Percentiles rank a stretch among this genome's conserved stretches.
These are phyloP conservation scores for Sylvia borin DNA, from an alignment of 2,797 vertebrate genomes.

Conservation along the genomic window DNA sequence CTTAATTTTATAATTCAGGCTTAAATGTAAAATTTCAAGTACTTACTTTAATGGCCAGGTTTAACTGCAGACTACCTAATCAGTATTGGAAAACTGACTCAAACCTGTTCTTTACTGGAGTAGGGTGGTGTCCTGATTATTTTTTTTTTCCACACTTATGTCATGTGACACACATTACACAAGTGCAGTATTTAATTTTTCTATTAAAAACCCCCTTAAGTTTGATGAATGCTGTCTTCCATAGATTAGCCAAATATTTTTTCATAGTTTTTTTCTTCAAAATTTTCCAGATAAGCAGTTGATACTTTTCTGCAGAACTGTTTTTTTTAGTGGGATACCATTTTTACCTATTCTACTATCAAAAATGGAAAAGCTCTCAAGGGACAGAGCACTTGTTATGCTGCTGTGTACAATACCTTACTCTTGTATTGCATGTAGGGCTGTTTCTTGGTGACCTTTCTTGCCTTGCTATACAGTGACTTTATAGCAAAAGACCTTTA, in stretches of 20 bases:
- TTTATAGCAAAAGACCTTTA: not conserved
- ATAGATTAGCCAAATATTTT: not conserved
- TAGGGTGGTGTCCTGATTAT: not conserved
- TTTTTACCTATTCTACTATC: not conserved
- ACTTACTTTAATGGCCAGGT: not conserved
- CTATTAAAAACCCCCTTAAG: rapidly evolving
- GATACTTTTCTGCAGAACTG: not conserved
- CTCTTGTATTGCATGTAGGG: not conserved
- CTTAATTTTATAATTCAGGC: not conserved
- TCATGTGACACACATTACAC: not conserved
- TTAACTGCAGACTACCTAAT: not conserved
- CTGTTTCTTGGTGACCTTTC: not conserved
- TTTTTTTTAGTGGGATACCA: not conserved
- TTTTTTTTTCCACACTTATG: not conserved
- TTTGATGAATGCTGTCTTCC: not conserved
- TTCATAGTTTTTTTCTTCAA: not conserved
- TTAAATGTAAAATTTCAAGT: not conserved
- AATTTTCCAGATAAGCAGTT: not conserved
- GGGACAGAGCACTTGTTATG: not conserved
- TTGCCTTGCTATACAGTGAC: not conserved
- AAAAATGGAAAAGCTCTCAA: not conserved
- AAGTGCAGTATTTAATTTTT: not conserved
- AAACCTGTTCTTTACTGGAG: not conserved
- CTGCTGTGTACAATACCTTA: rapidly evolving
- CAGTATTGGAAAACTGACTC: not conserved